Evolutionary conservation across 2,797 vertebrate genomes (phyloP).

Genomic region (Tapirus indicus): DNA sequence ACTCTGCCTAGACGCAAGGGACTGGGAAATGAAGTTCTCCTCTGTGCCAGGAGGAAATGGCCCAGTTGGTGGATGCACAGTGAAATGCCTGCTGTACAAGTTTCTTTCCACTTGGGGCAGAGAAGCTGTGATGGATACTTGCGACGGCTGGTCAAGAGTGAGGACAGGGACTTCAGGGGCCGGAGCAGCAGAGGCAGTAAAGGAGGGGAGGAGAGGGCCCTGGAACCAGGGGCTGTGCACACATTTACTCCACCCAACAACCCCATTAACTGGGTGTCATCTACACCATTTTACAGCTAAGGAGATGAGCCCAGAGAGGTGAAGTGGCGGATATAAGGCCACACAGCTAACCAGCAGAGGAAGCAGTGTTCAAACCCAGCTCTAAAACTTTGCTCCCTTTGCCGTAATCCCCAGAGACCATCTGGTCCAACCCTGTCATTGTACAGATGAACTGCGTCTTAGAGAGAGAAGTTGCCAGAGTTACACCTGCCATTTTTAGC

Average conservation of each 20-base stretch:
- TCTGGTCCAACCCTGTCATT: not conserved
- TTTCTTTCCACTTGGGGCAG: not conserved
- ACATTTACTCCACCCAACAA: too few relatives aligned
- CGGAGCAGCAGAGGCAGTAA: not conserved
- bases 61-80: not conserved
- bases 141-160: fast-evolving
- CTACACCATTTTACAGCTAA: not conserved
- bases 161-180: not conserved
- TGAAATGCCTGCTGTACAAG: not conserved
- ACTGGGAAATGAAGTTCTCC: not conserved
- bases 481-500: not conserved
- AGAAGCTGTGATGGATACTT: not conserved
- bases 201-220: not conserved
- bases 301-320: not conserved
- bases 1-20: not conserved
- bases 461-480: not conserved
- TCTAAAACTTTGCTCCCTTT: not conserved
- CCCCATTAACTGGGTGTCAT: not conserved
- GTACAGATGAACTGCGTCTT: not conserved
- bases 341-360: not conserved
- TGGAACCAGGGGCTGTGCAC: too few relatives aligned
- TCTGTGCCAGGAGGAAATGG: not conserved
- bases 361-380: not conserved
- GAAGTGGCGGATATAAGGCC: fast-evolving
- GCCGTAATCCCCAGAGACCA: not conserved